Percentiles rank a stretch among this genome's conserved stretches.
Conservation (phyloP, 2,888 invertebrate genomes). For the Hyalella azteca region DNA sequence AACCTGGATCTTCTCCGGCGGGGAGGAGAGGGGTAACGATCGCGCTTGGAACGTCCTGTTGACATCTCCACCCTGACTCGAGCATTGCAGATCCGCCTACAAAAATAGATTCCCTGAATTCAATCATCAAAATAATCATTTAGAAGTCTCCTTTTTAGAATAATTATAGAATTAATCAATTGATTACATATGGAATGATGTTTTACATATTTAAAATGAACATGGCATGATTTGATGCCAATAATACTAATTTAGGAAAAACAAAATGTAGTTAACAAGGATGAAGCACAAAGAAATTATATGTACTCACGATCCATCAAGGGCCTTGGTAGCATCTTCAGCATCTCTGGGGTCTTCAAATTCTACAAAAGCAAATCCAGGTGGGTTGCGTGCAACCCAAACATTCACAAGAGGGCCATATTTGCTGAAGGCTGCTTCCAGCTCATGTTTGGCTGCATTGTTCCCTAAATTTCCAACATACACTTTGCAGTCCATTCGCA, state of each 20-base stretch:
- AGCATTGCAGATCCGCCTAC: constrained; percentile 84
- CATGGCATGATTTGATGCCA: too few relatives aligned
- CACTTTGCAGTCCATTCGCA: constrained; percentile 78
- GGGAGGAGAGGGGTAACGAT: constrained; percentile 54
- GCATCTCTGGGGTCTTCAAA: constrained; percentile 88
- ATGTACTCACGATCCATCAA: constrained; percentile 79
- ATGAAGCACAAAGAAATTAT: background rate
- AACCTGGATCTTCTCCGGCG: constrained; percentile 47
- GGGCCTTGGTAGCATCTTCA: constrained; percentile 81
- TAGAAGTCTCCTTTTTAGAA: too few relatives aligned
- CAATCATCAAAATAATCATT: too few relatives aligned
- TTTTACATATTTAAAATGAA: too few relatives aligned
- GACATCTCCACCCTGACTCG: constrained; percentile 93
- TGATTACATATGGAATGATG: too few relatives aligned
- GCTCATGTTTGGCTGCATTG: constrained; percentile 87
- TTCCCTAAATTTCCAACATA: constrained; percentile 91
- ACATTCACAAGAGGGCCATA: constrained; percentile 89
- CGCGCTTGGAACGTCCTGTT: constrained; percentile 76
- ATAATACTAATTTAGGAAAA: too few relatives aligned
- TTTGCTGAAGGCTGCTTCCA: constrained; percentile 84
- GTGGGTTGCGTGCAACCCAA: constrained; percentile 93
- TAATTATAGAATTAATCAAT: too few relatives aligned
- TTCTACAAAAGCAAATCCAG: constrained; percentile 89
- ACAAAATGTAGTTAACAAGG: background rate
- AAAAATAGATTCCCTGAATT: too few relatives aligned